Conservation (phyloP, 2,113 vertebrate genomes). For the Gopherus evgoodei region DNA sequence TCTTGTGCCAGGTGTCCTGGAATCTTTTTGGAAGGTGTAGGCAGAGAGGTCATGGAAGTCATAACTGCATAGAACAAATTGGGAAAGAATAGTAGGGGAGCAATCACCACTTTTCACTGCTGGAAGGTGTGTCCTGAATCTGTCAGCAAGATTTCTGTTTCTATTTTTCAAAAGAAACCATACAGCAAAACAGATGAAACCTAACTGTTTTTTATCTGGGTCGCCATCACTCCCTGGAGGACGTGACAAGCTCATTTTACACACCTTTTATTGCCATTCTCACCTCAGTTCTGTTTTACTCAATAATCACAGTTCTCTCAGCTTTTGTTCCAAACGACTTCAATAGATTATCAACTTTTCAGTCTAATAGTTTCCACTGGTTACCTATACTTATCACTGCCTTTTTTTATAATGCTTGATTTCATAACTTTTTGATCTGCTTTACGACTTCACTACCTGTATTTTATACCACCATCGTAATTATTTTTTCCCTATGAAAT, state of each 20-base stretch:
- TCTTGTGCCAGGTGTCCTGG: conserved; percentile 67
- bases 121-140: conserved; percentile 75
- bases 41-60: conserved; percentile 76
- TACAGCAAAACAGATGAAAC: conserved; percentile 73
- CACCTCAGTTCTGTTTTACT: conserved; percentile 53
- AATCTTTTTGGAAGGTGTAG: conserved; percentile 75
- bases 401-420: conserved; percentile 19
- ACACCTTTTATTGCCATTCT: conserved; percentile 50
- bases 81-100: conserved; percentile 54
- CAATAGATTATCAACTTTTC: conserved; percentile 69
- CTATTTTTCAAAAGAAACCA: conserved; percentile 66
- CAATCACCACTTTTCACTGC: conserved; percentile 66
- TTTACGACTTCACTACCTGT: background rate
- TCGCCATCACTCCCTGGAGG: conserved; percentile 62
- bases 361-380: conserved; percentile 29
- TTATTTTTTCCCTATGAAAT: conserved; percentile 42
- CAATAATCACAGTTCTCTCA: conserved; percentile 40
- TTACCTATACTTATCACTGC: conserved; percentile 31
- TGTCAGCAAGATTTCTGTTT: conserved; percentile 79
- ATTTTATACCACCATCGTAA: background rate
- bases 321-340: conserved; percentile 34
- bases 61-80: conserved; percentile 60
- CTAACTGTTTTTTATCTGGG: conserved; percentile 60
- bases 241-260: conserved; percentile 65
- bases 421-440: conserved; percentile 58